Percentiles rank a stretch among this genome's conserved stretches.
Evolutionary conservation across 2,888 invertebrate genomes (phyloP).

Genomic region (Cinara cedri): DNA sequence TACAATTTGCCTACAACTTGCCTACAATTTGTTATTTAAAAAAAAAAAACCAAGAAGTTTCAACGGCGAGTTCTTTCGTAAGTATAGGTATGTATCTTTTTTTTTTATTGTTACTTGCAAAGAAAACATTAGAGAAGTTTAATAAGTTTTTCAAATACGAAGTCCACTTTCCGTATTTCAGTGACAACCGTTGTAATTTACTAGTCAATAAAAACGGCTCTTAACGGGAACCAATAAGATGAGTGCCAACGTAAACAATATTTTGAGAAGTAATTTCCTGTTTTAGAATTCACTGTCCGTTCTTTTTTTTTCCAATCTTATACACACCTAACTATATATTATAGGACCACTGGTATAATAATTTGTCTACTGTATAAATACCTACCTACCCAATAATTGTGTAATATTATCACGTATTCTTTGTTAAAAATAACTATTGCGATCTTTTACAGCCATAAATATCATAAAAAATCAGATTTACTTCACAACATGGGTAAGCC

Average conservation of each 20-base stretch:
- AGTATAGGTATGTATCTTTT: not conserved
- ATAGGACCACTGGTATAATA: not conserved
- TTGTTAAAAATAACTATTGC: too few relatives aligned
- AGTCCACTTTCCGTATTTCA: not conserved
- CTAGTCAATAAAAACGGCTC: conserved; percentile 29
- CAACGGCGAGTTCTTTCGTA: not conserved
- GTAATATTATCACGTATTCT: not conserved
- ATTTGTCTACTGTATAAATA: not conserved
- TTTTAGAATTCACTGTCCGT: conserved; percentile 28
- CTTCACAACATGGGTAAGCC: too few relatives aligned
- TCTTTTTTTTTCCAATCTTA: not conserved
- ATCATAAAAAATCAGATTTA: too few relatives aligned
- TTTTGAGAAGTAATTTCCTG: conserved; percentile 35
- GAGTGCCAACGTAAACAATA: conserved; percentile 28
- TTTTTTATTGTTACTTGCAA: conserved; percentile 9
- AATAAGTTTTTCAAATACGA: conserved; percentile 33
- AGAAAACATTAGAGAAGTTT: not conserved
- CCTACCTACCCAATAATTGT: not conserved
- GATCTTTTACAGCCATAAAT: too few relatives aligned
- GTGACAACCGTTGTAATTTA: conserved; percentile 27
- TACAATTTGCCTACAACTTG: too few relatives aligned
- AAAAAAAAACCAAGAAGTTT: not conserved
- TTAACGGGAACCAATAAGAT: conserved; percentile 43
- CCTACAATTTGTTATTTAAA: not conserved
- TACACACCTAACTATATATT: not conserved